These are phyloP conservation scores for Machimus atricapillus DNA, from an alignment of 2,888 invertebrate species.

Conservation along the genomic window DNA sequence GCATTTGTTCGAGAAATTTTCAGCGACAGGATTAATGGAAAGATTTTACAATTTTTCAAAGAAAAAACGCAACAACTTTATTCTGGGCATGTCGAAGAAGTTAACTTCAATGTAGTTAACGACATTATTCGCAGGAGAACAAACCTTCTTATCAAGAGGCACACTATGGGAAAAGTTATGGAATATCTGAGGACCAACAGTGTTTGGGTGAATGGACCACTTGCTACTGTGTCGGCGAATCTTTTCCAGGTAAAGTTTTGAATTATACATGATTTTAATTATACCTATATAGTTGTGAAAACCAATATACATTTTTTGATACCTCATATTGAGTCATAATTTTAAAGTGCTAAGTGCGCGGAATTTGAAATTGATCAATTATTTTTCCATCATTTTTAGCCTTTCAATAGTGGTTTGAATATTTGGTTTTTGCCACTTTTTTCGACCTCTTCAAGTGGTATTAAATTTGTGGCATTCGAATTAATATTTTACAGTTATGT, in stretches of 20 bases:
- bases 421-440: too few species aligned
- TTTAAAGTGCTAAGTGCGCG: too few species aligned
- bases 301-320: too few species aligned
- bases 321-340: too few species aligned
- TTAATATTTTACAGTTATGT: too few species aligned
- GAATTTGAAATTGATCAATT: too few species aligned
- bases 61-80: constrained; percentile 88
- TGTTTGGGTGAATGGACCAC: constrained; percentile 75
- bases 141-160: constrained; percentile 79
- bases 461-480: too few species aligned
- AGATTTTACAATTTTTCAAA: constrained; percentile 84
- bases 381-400: too few species aligned
- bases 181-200: constrained; percentile 79
- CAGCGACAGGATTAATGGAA: constrained; percentile 81
- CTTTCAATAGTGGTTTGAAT: too few species aligned
- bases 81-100: constrained; percentile 84
- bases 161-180: constrained; percentile 77
- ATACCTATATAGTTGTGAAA: too few species aligned
- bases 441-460: too few species aligned
- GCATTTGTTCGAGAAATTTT: constrained; percentile 84
- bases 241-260: constrained; percentile 72
- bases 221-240: constrained; percentile 82
- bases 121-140: constrained; percentile 83
- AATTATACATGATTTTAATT: not conserved
- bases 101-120: constrained; percentile 81